These are phyloP conservation scores for Notothenia coriiceps DNA, from an alignment of 2,113 vertebrate genomes.

Conservation along the genomic window DNA sequence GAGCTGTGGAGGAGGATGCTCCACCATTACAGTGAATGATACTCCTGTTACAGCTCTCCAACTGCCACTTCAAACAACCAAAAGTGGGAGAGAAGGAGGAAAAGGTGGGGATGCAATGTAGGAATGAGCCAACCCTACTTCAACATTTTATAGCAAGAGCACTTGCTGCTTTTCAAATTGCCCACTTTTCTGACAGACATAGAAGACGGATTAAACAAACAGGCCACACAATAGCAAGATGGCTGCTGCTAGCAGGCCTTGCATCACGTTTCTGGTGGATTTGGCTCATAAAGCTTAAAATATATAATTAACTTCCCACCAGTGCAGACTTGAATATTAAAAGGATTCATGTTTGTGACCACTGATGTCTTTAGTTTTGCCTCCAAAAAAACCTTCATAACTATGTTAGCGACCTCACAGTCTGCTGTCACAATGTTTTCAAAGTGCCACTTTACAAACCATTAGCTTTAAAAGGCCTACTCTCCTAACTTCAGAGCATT, in stretches of 20 bases:
- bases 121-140: slow-evolving; percentile 73
- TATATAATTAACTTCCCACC: background rate
- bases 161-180: slow-evolving; percentile 69
- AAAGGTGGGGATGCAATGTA: slow-evolving; percentile 69
- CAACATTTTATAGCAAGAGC: slow-evolving; percentile 70
- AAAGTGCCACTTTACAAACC: slow-evolving; percentile 63
- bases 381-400: background rate
- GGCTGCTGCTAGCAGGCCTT: background rate
- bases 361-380: background rate
- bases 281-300: slow-evolving; percentile 11
- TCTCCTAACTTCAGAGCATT: slow-evolving; percentile 37
- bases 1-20: slow-evolving; percentile 76
- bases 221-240: slow-evolving; percentile 40
- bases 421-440: slow-evolving; percentile 34
- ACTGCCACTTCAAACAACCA: slow-evolving; percentile 58
- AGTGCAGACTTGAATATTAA: background rate
- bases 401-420: slow-evolving; percentile 13
- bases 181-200: slow-evolving; percentile 68
- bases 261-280: background rate
- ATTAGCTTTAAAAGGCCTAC: slow-evolving; percentile 31
- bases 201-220: slow-evolving; percentile 75
- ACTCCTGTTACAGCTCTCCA: slow-evolving; percentile 75
- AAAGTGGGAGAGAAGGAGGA: slow-evolving; percentile 72
- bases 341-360: background rate
- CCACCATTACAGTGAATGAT: slow-evolving; percentile 77